phyloP scores from a whole-genome alignment of 2,797 vertebrate genomes.

The Falco columbarius region DNA sequence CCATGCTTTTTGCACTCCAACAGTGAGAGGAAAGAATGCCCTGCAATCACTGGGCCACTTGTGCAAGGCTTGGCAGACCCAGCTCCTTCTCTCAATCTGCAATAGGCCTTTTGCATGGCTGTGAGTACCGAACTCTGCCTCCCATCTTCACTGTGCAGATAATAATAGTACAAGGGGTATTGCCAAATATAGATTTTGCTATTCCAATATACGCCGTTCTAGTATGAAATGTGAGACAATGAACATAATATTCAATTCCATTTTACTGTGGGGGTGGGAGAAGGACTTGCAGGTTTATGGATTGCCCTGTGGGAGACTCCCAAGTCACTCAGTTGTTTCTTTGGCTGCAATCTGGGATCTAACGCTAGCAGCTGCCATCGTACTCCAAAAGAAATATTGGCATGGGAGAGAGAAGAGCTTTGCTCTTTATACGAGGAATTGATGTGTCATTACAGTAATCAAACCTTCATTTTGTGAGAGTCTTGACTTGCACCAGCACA shows the following conservation, averaged over 20 bases:
- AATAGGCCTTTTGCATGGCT: accelerated
- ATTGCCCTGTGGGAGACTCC: background rate
- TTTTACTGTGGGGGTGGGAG: background rate
- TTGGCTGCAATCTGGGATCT: background rate
- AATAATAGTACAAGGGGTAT: background rate
- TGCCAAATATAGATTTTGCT: background rate
- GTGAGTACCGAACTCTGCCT: background rate
- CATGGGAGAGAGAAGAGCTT: background rate
- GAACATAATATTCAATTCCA: background rate
- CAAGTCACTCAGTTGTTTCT: background rate
- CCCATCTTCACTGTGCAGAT: background rate
- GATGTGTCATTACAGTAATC: background rate
- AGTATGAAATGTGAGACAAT: background rate
- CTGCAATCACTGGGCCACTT: background rate
- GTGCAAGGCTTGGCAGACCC: background rate
- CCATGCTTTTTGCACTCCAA: background rate
- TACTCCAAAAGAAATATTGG: background rate
- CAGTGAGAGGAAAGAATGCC: background rate
- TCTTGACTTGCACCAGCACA: background rate
- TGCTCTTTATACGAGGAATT: background rate
- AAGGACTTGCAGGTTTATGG: background rate
- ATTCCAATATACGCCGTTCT: background rate
- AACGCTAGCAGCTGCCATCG: background rate
- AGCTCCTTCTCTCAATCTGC: background rate
- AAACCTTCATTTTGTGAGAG: background rate